Conservation (phyloP, 2,888 invertebrate species). For the Netelia melanura region DNA sequence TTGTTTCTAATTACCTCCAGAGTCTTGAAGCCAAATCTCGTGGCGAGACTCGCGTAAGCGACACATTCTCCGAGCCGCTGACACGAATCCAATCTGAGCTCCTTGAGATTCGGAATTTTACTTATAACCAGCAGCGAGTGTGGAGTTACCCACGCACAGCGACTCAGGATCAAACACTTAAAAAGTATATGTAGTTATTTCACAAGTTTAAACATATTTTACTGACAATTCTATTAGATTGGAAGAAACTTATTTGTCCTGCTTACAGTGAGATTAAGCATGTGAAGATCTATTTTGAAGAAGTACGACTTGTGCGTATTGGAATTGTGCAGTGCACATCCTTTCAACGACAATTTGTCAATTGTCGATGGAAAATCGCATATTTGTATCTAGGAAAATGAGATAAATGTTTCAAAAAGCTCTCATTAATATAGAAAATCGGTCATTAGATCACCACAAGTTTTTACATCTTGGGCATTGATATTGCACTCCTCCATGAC, state of each 20-base stretch:
- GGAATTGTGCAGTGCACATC: conserved; percentile 85
- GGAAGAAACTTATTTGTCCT: background rate
- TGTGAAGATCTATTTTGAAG: conserved; percentile 86
- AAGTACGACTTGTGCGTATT: conserved; percentile 86
- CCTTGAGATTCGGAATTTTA: conserved; percentile 88
- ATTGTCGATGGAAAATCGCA: conserved; percentile 88
- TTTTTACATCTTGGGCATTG: conserved; percentile 84
- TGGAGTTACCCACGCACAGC: conserved; percentile 91
- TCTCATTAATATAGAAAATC: background rate
- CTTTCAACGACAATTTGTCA: conserved; percentile 87
- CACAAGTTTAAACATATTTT: no score
- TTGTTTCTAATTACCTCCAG: conserved; percentile 85
- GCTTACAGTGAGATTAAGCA: conserved; percentile 86
- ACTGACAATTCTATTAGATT: background rate
- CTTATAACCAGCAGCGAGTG: conserved; percentile 91
- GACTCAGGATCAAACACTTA: conserved; percentile 90
- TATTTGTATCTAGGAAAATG: conserved; percentile 86
- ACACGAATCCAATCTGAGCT: conserved; percentile 89
- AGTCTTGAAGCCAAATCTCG: conserved; percentile 89
- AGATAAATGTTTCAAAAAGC: background rate
- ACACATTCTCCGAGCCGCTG: conserved; percentile 89
- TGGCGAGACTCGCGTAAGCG: conserved; percentile 91
- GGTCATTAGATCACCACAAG: conserved; percentile 10
- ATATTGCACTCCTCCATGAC: conserved; percentile 86
- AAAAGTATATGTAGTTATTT: conserved; percentile 62